Conservation (phyloP, 2,113 vertebrate species). For the Hippocampus guttulatus region DNA sequence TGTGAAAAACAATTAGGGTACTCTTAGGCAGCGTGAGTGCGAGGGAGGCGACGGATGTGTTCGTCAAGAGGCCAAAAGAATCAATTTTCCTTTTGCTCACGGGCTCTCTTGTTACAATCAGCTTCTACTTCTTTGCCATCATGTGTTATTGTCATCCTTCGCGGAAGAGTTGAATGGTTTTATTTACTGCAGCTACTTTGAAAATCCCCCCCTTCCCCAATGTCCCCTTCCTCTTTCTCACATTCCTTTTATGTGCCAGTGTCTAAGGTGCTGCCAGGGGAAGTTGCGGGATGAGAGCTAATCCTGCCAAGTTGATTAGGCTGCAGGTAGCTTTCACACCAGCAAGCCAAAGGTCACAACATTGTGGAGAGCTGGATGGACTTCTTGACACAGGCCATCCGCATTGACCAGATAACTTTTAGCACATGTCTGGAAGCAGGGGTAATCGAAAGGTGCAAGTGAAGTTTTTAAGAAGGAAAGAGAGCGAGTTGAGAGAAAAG, state of each 20-base stretch:
- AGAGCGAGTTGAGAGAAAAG: conserved; percentile 30
- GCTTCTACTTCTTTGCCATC: conserved; percentile 55
- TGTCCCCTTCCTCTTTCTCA: conserved; percentile 36
- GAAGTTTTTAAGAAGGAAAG: conserved; percentile 46
- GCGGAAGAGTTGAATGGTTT: conserved; percentile 45
- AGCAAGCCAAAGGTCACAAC: conserved; percentile 60
- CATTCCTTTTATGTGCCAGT: conserved; percentile 46
- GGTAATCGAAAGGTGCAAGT: conserved; percentile 63
- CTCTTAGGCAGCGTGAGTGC: conserved; percentile 37
- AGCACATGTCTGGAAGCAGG: conserved; percentile 57
- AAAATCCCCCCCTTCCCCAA: conserved; percentile 10
- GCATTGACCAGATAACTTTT: conserved; percentile 62
- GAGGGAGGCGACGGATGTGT: conserved; percentile 55
- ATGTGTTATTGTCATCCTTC: conserved; percentile 53
- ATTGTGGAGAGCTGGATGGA: conserved; percentile 61
- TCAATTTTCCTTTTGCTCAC: conserved; percentile 47
- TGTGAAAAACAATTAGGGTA: conserved; percentile 66
- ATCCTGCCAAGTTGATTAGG: conserved; percentile 71
- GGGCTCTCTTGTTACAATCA: conserved; percentile 53
- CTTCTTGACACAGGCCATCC: conserved; percentile 64
- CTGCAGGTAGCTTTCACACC: conserved; percentile 64
- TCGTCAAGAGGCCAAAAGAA: conserved; percentile 59
- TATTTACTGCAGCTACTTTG: conserved; percentile 55
- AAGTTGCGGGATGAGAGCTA: conserved; percentile 66
- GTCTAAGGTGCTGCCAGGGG: conserved; percentile 46